Evolutionary conservation across 2,888 invertebrate genomes (phyloP), one percentile per base, ranked within the genome.

Genomic region (Meganola albula): DNA sequence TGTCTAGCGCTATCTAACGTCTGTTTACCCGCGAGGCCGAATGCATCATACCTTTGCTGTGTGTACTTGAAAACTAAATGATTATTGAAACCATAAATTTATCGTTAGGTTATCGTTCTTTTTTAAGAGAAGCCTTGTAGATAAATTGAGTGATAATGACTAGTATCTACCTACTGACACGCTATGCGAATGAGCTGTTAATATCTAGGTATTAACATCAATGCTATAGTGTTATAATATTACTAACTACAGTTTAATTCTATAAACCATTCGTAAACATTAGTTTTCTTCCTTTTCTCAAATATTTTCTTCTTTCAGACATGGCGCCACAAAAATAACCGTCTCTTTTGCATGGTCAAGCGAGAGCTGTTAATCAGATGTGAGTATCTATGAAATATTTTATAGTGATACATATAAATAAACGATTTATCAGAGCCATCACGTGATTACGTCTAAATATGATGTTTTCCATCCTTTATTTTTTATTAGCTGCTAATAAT

Each of bases 1-100:
- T 84, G 84, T 84, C 84, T 84, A 83, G 78, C 71, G 70, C 79
- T 82, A 82, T 83, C 83, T 83, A 80, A 61, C 76, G 78, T 75
- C 78, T 79, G 79, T 82, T 79, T 78, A 71, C 77, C 70, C 73
- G 71, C 84, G 84, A 83, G 84, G 84, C 76, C 83, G 65, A 79
- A 83, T 82, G 79, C 80, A 82, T 84, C 83, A 82, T 79, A 78
- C 78, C 75, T 67, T 71, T 64, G 69, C 73, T 56, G 57, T 53
- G 66, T 58, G 65, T 71, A 72, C 73, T 74, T 64, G 63, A 72
- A 62, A 68, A 61, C 61, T 62, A 68, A 70, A 70, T 63, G 63
- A 72, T 70, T 67, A 68, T 73, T 71, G 60, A 69, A 70, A 72
- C 66, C 61, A 68, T 69, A 66, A 60, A 63, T 63, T 65, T 58